Percentiles rank a stretch among this genome's conserved stretches.
phyloP scores from a whole-genome alignment of 2,113 vertebrate genomes.

The Anguilla rostrata region DNA sequence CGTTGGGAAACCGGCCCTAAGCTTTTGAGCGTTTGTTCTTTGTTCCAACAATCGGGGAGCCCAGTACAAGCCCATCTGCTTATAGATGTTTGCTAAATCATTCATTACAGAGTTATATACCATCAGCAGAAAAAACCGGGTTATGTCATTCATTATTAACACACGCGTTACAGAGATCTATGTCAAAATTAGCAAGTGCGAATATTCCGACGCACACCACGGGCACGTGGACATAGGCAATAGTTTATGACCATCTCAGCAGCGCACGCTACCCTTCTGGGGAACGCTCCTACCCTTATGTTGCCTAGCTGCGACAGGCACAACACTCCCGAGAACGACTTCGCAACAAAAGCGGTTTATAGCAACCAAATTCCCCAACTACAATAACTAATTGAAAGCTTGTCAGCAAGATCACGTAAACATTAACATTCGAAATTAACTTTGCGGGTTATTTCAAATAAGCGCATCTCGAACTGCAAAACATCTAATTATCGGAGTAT shows the following conservation, averaged over 20 bases:
- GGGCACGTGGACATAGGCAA: too few species aligned
- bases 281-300: too few species aligned
- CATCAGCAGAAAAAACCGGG: too few species aligned
- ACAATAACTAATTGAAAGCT: neutral
- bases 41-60: neutral
- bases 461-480: neutral
- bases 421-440: neutral
- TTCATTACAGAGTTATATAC: too few species aligned
- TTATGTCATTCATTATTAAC: too few species aligned
- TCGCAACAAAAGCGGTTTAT: neutral
- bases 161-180: too few species aligned
- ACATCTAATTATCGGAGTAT: neutral
- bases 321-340: neutral
- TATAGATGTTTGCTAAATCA: too few species aligned
- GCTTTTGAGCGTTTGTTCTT: neutral
- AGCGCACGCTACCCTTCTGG: too few species aligned
- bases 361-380: neutral
- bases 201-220: too few species aligned
- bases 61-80: too few species aligned
- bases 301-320: neutral
- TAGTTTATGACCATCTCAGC: too few species aligned
- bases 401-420: neutral
- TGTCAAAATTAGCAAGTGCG: too few species aligned
- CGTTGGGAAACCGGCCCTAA: neutral
- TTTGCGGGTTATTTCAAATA: neutral